Evolutionary conservation across 2,797 vertebrate genomes (phyloP), one percentile per base, ranked within the genome.

Genomic region (Manis javanica): DNA sequence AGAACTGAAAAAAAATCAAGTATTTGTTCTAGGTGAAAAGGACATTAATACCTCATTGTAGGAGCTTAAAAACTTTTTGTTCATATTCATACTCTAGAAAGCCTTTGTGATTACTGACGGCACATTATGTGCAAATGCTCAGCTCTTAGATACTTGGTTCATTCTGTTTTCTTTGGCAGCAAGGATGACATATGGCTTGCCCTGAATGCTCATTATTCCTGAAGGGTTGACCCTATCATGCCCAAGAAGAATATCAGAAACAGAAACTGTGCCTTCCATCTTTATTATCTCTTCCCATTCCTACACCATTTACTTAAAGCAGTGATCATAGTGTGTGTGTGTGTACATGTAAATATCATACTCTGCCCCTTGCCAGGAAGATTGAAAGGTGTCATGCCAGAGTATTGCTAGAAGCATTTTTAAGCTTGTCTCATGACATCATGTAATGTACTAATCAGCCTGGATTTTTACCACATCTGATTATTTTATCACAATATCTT

Each of bases 1-100:
- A 94, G 34, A 97, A 87, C 63, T 91, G 72, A 95, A 96, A 97
- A 72, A 13, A 6, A 78, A 69, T 83, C 93, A 72, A 94, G 68
- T 77, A 74, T 77, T 59, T 64, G 6, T 86, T 90, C 69, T 92
- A 83, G n/a, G 8, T 64, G 10, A 85, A 88, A 95, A 74, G 46
- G 78, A 49, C 37, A 90, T 86, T 95, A 88, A 82, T 59, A 90
- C 23, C 82, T 86, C 90, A 90, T 86, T 86, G 42, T 92, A 64
- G 39, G 66, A 95, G 87, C 37, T 31, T 71, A 61, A 91, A 95
- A 77, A 49, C 39, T 96, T 96, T 34, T 79, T 84, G 78, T n/a
- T 86, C n/a, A 57, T 85, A 49, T 69, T 11, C 31, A 78, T 90
- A 85, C 64, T 71, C 42, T 18, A 61, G 82, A 42, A 95, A 88